phyloP scores from a whole-genome alignment of 2,113 vertebrate species.

The Colinus virginianus region DNA sequence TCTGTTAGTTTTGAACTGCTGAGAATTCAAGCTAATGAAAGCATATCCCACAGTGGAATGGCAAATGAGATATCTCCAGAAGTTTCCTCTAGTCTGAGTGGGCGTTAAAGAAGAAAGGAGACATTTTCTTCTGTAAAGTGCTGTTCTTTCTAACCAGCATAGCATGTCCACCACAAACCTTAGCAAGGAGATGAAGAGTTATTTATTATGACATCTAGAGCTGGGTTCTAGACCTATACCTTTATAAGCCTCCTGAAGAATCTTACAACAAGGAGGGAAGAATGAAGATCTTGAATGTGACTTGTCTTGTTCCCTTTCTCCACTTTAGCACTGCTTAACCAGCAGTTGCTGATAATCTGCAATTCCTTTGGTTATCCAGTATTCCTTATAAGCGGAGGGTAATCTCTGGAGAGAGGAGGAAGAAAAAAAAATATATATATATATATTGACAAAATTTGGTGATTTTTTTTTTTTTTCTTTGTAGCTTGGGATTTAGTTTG shows the following conservation, averaged over 20 bases:
- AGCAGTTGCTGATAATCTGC: not conserved
- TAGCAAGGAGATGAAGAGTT: not conserved
- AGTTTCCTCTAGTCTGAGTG: not conserved
- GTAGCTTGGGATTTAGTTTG: not conserved
- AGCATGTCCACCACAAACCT: not conserved
- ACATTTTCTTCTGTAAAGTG: not conserved
- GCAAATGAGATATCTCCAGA: not conserved
- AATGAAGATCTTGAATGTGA: not conserved
- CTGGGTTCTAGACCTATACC: not conserved
- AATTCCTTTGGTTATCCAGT: accelerated
- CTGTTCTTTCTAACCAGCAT: not conserved
- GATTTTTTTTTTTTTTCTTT: not conserved
- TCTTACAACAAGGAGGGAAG: not conserved
- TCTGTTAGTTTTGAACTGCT: not conserved
- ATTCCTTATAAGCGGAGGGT: not conserved
- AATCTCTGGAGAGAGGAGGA: not conserved
- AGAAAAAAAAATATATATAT: not conserved
- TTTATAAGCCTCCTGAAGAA: not conserved
- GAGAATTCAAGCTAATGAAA: not conserved
- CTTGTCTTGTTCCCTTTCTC: not conserved
- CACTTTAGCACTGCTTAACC: not conserved
- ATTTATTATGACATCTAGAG: not conserved
- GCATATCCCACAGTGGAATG: not conserved
- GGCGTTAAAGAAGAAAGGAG: too few relatives aligned
- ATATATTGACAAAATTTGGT: not conserved